Evolutionary conservation across 2,113 vertebrate genomes (phyloP).

Genomic region (Grammomys surdaster): DNA sequence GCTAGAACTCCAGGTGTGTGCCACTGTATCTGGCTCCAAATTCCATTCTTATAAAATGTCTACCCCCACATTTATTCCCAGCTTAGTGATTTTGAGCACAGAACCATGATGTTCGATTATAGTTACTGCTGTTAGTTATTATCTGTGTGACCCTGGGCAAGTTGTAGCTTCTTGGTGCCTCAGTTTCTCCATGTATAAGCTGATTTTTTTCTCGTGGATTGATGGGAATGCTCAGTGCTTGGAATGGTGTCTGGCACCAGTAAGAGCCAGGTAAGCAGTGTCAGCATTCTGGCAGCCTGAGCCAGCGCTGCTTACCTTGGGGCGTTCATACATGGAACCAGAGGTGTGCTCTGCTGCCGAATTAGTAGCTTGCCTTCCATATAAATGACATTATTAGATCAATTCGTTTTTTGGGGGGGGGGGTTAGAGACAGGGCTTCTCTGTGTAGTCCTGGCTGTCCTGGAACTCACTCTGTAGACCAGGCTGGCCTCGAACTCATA

Average conservation of each 20-base stretch:
- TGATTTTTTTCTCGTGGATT: background rate
- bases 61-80: background rate
- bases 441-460: too few species aligned
- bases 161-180: background rate
- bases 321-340: background rate
- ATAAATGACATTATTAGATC: background rate
- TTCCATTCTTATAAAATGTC: background rate
- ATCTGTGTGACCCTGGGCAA: background rate
- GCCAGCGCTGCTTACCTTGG: background rate
- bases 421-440: too few species aligned
- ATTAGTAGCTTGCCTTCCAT: background rate
- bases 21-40: background rate
- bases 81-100: background rate
- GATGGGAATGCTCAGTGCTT: background rate
- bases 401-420: background rate
- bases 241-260: accelerated
- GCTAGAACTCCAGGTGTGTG: too few species aligned
- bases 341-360: background rate
- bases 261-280: background rate
- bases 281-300: background rate
- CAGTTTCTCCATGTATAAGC: background rate
- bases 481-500: too few species aligned
- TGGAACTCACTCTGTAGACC: too few species aligned
- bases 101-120: background rate
- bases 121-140: background rate